phyloP scores from a whole-genome alignment of 2,888 invertebrate genomes.

The Rhynchonema sp. region DNA sequence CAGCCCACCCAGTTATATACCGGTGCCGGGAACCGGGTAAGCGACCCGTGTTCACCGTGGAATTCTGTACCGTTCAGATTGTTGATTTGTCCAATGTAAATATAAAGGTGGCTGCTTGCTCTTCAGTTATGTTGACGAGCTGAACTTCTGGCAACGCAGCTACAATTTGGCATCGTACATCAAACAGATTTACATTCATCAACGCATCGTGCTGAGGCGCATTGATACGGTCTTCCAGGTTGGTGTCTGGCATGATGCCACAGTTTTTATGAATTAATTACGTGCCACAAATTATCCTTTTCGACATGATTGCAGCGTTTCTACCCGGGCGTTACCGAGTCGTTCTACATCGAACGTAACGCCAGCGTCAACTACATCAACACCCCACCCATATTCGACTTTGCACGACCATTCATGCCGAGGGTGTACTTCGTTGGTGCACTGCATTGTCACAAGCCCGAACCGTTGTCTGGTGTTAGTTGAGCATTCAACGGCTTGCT shows the following conservation, averaged over 20 bases:
- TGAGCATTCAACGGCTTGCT: background rate
- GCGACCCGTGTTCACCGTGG: no score
- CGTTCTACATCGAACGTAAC: conserved; percentile 24
- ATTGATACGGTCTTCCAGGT: conserved; percentile 21
- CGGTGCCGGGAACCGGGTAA: conserved; percentile 23
- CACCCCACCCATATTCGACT: conserved; percentile 27
- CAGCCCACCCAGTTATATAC: conserved; percentile 24
- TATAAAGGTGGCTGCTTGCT: no score
- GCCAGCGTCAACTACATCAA: conserved; percentile 26
- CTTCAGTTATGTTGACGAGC: conserved; percentile 19
- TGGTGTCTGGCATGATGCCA: background rate
- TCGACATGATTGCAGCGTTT: conserved; percentile 3
- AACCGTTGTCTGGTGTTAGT: conserved; percentile 12
- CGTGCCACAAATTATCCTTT: background rate
- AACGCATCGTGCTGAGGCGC: conserved; percentile 21
- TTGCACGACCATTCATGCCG: conserved; percentile 23
- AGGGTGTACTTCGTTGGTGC: conserved; percentile 22
- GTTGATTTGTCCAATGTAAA: no score
- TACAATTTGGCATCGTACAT: conserved; percentile 22
- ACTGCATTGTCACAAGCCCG: conserved; percentile 21
- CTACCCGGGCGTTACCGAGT: conserved; percentile 12
- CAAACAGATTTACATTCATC: conserved; percentile 22
- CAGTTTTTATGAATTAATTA: background rate
- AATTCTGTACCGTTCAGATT: no score
- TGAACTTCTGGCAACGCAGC: conserved; percentile 17